A percentile compares a stretch with the other conserved stretches of the same genome.
phyloP scores from a whole-genome alignment of 2,888 invertebrate species.

The Dicyrtoma fusca region DNA sequence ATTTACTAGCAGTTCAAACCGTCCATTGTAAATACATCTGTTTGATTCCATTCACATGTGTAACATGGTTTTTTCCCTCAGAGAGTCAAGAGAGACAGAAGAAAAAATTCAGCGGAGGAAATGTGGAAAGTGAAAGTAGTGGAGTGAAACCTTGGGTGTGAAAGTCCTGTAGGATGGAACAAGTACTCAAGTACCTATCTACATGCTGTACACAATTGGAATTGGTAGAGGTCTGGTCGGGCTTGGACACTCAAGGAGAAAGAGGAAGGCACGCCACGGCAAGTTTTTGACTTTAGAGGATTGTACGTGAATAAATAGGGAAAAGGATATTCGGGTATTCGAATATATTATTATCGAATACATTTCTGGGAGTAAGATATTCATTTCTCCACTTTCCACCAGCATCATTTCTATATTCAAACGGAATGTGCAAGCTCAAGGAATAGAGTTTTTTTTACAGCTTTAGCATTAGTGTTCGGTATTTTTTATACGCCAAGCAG shows the following conservation, averaged over 20 bases:
- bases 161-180: not conserved
- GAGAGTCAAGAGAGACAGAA: not conserved
- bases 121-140: not conserved
- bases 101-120: not conserved
- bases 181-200: not conserved
- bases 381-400: constrained; percentile 23
- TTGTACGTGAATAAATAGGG: constrained; percentile 26
- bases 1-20: constrained; percentile 26
- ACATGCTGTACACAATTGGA: not conserved
- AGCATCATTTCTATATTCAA: constrained; percentile 16
- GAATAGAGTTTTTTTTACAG: not conserved
- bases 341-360: too few species aligned
- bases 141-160: too few species aligned
- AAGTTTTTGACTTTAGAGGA: constrained; percentile 4
- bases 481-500: too few species aligned
- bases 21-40: constrained; percentile 42
- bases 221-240: too few species aligned
- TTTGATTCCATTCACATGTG: constrained; percentile 41
- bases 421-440: not conserved
- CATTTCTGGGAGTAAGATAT: constrained; percentile 19
- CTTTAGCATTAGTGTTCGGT: too few species aligned
- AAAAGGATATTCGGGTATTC: constrained; percentile 10
- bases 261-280: constrained; percentile 1
- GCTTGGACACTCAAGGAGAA: not conserved
- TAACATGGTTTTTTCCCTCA: constrained; percentile 27